Conservation (phyloP, 2,888 invertebrate species). For the Operophtera brumata region DNA sequence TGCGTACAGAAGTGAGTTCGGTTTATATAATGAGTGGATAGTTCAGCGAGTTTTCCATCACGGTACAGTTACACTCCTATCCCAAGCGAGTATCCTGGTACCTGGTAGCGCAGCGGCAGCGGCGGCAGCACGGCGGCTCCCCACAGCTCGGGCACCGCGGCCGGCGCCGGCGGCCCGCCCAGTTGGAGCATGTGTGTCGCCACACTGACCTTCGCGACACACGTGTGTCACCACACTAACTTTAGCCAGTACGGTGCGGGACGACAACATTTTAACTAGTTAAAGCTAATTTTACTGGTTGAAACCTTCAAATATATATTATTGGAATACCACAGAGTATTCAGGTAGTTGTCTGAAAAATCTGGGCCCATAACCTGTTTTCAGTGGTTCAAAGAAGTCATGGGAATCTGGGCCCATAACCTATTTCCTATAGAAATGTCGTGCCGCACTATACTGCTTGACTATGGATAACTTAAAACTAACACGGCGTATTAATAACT, state of each 20-base stretch:
- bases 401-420: neutral
- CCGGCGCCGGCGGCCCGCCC: slow-evolving; percentile 28
- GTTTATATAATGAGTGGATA: neutral
- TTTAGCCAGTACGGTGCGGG: neutral
- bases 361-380: neutral
- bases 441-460: slow-evolving; percentile 22
- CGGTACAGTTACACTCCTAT: slow-evolving; percentile 2
- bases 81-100: slow-evolving; percentile 4
- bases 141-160: slow-evolving; percentile 59
- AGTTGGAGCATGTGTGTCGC: neutral
- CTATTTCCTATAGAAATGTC: slow-evolving; percentile 11
- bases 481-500: slow-evolving; percentile 18
- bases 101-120: slow-evolving; percentile 58
- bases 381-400: neutral
- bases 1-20: no score
- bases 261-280: slow-evolving; percentile 2
- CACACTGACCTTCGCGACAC: slow-evolving; percentile 26
- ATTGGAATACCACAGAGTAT: no score
- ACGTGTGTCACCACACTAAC: slow-evolving; percentile 7
- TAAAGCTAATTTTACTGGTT: no score
- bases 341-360: neutral
- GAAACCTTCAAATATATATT: no score
- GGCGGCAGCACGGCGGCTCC: slow-evolving; percentile 62
- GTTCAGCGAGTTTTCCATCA: slow-evolving; percentile 4
- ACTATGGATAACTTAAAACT: slow-evolving; percentile 23